These are phyloP conservation scores for Lutraria lutraria DNA, from an alignment of 2,888 invertebrate genomes.

Conservation along the genomic window DNA sequence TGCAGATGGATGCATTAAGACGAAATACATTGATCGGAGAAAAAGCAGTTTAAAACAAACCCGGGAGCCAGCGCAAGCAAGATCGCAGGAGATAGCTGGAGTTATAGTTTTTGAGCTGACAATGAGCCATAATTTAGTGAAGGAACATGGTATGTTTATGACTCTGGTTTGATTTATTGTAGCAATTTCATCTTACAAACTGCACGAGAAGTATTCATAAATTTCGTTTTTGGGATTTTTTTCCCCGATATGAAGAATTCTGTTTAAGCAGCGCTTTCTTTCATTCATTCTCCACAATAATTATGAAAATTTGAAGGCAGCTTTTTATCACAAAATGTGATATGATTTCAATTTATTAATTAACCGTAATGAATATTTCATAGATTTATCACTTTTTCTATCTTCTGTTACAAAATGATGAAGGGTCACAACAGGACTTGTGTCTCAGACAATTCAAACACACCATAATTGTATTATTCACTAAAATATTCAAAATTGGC, in stretches of 20 bases:
- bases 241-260: not conserved
- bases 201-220: conserved; percentile 21
- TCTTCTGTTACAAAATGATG: not conserved
- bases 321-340: conserved; percentile 4
- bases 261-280: not conserved
- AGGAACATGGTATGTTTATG: conserved; percentile 24
- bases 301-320: not conserved
- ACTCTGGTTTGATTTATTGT: conserved; percentile 20
- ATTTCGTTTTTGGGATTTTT: conserved; percentile 14
- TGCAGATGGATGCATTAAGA: conserved; percentile 27
- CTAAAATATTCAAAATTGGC: not conserved
- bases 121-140: conserved; percentile 26
- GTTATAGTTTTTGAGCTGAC: conserved; percentile 32
- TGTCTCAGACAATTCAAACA: not conserved
- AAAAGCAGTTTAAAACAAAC: conserved; percentile 7
- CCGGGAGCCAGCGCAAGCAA: not conserved
- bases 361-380: conserved; percentile 16
- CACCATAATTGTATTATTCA: not conserved
- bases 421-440: not conserved
- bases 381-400: not conserved
- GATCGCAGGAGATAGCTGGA: not conserved
- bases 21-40: conserved; percentile 12
- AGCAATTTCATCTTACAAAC: conserved; percentile 26
- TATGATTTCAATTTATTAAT: not conserved
- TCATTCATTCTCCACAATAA: not conserved